These are phyloP conservation scores for Monopterus albus DNA, from an alignment of 2,113 vertebrate genomes.

Conservation along the genomic window DNA sequence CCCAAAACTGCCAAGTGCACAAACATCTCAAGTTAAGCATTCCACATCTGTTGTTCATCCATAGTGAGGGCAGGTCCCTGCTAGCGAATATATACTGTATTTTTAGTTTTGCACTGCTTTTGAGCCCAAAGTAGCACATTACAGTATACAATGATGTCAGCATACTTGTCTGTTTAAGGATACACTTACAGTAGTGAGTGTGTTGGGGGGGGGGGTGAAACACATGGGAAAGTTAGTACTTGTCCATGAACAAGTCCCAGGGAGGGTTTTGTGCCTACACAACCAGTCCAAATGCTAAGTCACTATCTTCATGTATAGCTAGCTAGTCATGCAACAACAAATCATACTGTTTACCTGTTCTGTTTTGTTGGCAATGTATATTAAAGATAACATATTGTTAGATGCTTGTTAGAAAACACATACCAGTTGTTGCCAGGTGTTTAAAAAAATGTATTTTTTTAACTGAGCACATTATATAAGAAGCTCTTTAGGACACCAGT, in stretches of 20 bases:
- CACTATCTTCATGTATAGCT: conserved; percentile 53
- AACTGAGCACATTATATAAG: conserved; percentile 61
- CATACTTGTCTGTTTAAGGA: conserved; percentile 50
- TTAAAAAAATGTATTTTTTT: conserved; percentile 52
- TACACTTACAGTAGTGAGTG: conserved; percentile 31
- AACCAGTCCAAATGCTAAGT: conserved; percentile 66
- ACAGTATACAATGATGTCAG: conserved; percentile 69
- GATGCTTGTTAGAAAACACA: conserved; percentile 49
- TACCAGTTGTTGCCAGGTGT: conserved; percentile 57
- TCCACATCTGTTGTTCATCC: too few species aligned
- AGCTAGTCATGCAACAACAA: conserved; percentile 39
- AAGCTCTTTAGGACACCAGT: conserved; percentile 62
- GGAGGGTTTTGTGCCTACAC: conserved; percentile 76
- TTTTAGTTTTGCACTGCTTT: conserved; percentile 78
- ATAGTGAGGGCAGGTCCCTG: too few species aligned
- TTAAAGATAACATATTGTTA: conserved; percentile 43
- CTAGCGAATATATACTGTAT: too few species aligned
- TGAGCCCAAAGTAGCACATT: conserved; percentile 77
- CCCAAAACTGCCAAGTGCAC: too few species aligned
- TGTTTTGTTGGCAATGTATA: conserved; percentile 56
- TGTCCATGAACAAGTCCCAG: conserved; percentile 56
- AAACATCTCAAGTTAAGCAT: too few species aligned
- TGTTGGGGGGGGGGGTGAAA: neutral
- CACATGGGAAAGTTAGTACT: conserved; percentile 32
- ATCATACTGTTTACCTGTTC: conserved; percentile 58